phyloP scores from a whole-genome alignment of 2,113 vertebrate species.

The Bagarius yarrelli region DNA sequence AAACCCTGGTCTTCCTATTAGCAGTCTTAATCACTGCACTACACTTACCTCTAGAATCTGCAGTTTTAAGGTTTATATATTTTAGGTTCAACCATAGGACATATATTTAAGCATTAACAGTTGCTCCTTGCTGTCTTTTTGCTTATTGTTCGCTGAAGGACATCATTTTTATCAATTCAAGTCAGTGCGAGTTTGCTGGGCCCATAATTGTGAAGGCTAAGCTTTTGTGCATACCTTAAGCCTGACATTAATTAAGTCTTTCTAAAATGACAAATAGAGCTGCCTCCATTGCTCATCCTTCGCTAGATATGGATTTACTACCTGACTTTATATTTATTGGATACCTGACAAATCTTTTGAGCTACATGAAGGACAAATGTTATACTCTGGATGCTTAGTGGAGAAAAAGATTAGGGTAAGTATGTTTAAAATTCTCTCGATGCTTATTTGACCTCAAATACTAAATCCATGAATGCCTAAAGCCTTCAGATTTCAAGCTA shows the following conservation, averaged over 20 bases:
- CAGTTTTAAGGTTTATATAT: too few species aligned
- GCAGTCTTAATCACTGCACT: too few species aligned
- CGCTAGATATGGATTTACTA: slow-evolving; percentile 28
- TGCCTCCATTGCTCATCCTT: slow-evolving; percentile 11
- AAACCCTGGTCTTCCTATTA: too few species aligned
- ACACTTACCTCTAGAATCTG: too few species aligned
- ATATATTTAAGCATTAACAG: not conserved
- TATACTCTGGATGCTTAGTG: not conserved
- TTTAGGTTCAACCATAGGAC: not conserved
- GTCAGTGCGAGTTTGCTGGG: not conserved
- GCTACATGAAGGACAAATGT: not conserved
- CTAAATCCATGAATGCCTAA: not conserved
- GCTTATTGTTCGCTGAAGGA: slow-evolving; percentile 17
- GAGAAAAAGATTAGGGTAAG: not conserved
- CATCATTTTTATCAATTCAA: not conserved
- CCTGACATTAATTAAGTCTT: slow-evolving; percentile 27
- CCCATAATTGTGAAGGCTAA: slow-evolving; percentile 21
- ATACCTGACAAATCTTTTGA: slow-evolving; percentile 2
- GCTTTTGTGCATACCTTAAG: slow-evolving; percentile 22
- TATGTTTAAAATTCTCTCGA: not conserved
- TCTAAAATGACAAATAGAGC: slow-evolving; percentile 35
- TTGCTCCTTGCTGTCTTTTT: not conserved
- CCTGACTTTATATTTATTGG: slow-evolving; percentile 28
- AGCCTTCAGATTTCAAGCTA: not conserved
- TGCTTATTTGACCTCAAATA: not conserved